Evolutionary conservation across 2,797 vertebrate species (phyloP).

Genomic region (Streptopelia turtur): DNA sequence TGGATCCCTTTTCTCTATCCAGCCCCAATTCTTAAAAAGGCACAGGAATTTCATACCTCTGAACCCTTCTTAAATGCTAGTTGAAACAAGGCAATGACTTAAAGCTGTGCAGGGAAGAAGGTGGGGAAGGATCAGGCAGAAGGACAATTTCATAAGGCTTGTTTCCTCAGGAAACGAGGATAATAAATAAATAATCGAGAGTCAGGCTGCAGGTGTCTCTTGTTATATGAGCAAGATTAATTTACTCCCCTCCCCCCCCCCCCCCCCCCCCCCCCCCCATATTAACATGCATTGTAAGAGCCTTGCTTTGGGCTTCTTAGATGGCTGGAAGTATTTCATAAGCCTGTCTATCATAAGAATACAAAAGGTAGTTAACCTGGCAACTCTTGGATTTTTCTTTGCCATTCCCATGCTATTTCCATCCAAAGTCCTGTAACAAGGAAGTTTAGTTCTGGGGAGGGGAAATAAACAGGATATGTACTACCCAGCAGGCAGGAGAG

Average conservation of each 20-base stretch:
- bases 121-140: neutral
- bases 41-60: neutral
- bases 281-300: neutral
- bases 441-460: neutral
- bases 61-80: neutral
- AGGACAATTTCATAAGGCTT: neutral
- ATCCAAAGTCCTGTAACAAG: neutral
- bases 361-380: neutral
- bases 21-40: neutral
- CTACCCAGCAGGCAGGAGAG: neutral
- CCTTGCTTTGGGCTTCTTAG: neutral
- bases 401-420: neutral
- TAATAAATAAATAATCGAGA: neutral
- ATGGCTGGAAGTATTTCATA: neutral
- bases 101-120: neutral
- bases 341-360: neutral
- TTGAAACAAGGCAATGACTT: neutral
- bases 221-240: neutral
- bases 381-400: neutral
- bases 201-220: neutral
- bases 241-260: neutral
- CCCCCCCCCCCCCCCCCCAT: accelerated
- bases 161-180: neutral
- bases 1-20: neutral
- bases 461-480: neutral